Evolutionary conservation across 2,888 invertebrate species (phyloP).

Genomic region (Protodeltote pygarga): DNA sequence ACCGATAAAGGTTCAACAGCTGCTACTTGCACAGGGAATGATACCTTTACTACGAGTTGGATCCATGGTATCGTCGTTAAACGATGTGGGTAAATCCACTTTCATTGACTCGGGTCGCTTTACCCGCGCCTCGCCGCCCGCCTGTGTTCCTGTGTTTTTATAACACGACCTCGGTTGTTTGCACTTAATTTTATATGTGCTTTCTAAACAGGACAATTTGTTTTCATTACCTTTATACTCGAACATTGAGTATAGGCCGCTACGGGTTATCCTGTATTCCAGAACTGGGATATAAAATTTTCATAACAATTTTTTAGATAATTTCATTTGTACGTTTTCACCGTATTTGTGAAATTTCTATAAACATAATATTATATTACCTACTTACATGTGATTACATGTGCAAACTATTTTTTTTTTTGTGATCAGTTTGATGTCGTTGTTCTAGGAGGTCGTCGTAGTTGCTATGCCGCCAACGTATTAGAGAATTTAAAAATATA

Average conservation of each 20-base stretch:
- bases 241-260: no score
- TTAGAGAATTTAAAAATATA: background rate
- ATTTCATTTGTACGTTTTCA: no score
- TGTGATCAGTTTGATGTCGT: background rate
- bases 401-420: background rate
- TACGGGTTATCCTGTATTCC: constrained; percentile 11
- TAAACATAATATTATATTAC: no score
- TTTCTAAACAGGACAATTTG: constrained; percentile 26
- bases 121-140: constrained; percentile 13
- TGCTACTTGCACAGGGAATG: constrained; percentile 34
- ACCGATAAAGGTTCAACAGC: constrained; percentile 69
- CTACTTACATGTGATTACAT: background rate
- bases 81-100: constrained; percentile 38
- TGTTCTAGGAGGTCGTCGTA: no score
- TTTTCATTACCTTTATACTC: constrained; percentile 31
- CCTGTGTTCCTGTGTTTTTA: no score
- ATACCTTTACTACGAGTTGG: constrained; percentile 31
- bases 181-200: constrained; percentile 36
- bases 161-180: constrained; percentile 36
- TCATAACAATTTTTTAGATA: no score
- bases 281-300: constrained; percentile 1
- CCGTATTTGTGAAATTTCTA: no score
- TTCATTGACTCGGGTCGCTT: constrained; percentile 35
- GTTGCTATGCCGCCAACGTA: background rate
- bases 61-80: constrained; percentile 35